Conservation (phyloP, 2,888 invertebrate species). For the Stenchaetothrips biformis region DNA sequence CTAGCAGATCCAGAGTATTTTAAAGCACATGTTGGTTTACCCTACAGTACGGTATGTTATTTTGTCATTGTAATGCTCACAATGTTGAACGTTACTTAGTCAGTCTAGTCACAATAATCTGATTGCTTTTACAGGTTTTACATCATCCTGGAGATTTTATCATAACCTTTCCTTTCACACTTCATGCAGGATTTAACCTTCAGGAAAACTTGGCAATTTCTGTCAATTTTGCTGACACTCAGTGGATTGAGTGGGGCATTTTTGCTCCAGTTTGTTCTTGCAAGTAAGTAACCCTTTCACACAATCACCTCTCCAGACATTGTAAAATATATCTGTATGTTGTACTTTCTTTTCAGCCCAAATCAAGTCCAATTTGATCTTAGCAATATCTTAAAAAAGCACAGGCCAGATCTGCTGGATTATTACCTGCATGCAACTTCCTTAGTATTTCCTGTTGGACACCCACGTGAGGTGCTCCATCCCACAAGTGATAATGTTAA, state of each 20-base stretch:
- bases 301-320: no score
- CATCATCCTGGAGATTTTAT: not conserved
- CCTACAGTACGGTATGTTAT: no score
- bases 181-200: not conserved
- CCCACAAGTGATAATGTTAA: no score
- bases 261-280: not conserved
- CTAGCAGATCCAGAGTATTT: no score
- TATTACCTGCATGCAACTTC: not conserved
- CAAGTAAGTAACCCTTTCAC: no score
- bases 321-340: no score
- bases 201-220: not conserved
- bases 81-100: no score
- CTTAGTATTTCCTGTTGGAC: not conserved
- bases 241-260: not conserved
- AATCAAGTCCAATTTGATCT: not conserved
- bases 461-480: not conserved
- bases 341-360: not conserved
- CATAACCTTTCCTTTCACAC: not conserved
- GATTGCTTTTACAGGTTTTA: not conserved
- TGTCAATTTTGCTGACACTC: not conserved
- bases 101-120: no score
- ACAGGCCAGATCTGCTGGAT: not conserved
- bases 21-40: no score
- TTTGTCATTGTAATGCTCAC: no score
- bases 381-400: not conserved